phyloP scores from a whole-genome alignment of 2,888 invertebrate species.

The Pandemis corylana region DNA sequence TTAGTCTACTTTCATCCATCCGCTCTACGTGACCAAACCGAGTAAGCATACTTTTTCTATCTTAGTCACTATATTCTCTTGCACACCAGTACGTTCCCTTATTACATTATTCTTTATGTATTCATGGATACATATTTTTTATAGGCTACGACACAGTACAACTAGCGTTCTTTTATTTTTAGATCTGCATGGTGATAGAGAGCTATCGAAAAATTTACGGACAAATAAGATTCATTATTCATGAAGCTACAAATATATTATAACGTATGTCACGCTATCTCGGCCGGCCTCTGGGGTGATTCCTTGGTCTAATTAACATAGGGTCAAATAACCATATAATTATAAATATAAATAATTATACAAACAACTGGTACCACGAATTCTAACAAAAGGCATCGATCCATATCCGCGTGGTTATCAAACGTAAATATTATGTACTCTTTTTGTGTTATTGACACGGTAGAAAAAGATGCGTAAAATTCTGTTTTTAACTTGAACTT shows the following conservation, averaged over 20 bases:
- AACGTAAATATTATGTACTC: constrained; percentile 34
- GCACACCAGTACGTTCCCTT: too few species aligned
- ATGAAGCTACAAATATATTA: constrained; percentile 1
- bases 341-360: constrained; percentile 11
- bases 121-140: too few species aligned
- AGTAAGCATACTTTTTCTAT: too few species aligned
- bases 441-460: background rate
- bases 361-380: constrained; percentile 12
- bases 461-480: constrained; percentile 25
- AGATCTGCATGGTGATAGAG: too few species aligned
- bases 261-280: constrained; percentile 51
- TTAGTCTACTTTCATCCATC: too few species aligned
- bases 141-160: too few species aligned
- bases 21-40: too few species aligned
- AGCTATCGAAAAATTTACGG: too few species aligned
- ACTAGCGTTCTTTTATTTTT: too few species aligned
- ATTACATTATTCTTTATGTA: too few species aligned
- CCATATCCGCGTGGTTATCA: constrained; percentile 22
- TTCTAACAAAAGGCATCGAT: constrained; percentile 8
- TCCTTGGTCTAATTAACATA: constrained; percentile 70
- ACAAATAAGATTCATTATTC: background rate
- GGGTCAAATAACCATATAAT: constrained; percentile 56
- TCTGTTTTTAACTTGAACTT: constrained; percentile 18
- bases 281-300: constrained; percentile 55
- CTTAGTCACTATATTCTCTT: too few species aligned